These are phyloP conservation scores for Dolichotis patagonum DNA, from an alignment of 2,113 vertebrate genomes.

Conservation along the genomic window DNA sequence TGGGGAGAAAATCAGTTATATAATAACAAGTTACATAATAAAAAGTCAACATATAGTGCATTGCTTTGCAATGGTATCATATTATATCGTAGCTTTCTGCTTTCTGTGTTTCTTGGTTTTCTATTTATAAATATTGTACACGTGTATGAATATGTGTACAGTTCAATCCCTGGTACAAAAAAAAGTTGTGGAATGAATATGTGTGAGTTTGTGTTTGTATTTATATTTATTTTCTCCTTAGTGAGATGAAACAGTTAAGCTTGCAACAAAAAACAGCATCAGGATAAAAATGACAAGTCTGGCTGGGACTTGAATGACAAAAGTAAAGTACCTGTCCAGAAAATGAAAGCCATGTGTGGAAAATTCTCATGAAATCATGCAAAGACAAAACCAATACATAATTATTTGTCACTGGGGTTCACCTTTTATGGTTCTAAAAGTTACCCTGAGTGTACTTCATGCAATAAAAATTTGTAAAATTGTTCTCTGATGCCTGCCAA, in stretches of 20 bases:
- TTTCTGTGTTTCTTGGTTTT: not conserved
- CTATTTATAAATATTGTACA: not conserved
- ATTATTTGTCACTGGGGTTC: constrained; percentile 49
- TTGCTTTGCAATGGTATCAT: not conserved
- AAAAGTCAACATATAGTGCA: not conserved
- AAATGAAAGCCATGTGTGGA: not conserved
- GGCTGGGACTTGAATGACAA: not conserved
- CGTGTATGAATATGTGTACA: not conserved
- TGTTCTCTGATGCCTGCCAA: constrained; percentile 46
- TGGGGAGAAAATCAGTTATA: not conserved
- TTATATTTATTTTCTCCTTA: not conserved
- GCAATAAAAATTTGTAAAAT: constrained; percentile 54
- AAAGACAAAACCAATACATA: not conserved
- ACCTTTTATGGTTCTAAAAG: constrained; percentile 71
- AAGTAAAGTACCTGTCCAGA: not conserved
- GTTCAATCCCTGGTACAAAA: no score
- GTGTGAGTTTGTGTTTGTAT: not conserved
- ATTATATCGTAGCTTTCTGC: not conserved
- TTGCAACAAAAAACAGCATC: not conserved
- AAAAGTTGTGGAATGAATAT: no score
- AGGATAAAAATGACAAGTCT: not conserved
- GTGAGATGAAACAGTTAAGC: not conserved
- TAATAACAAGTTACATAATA: not conserved
- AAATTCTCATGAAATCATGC: constrained; percentile 7
- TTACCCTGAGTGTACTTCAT: constrained; percentile 40